Evolutionary conservation across 2,888 invertebrate species (phyloP).

Genomic region (Pogonocherus hispidulus): DNA sequence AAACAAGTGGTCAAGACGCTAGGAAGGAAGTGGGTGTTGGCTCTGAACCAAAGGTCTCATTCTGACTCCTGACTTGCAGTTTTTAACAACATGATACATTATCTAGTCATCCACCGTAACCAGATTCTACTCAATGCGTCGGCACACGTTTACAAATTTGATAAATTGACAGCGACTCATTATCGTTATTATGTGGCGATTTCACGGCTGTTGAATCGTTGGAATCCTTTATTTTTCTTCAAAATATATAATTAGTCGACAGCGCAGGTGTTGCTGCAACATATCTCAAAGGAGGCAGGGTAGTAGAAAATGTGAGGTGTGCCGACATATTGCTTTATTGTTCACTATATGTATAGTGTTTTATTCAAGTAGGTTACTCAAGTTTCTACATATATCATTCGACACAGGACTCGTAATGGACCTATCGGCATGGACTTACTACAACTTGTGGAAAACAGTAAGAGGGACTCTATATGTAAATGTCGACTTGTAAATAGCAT

Average conservation of each 20-base stretch:
- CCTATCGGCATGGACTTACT: too few relatives aligned
- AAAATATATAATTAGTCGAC: constrained; percentile 28
- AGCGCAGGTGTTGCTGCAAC: background rate
- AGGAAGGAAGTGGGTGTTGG: constrained; percentile 51
- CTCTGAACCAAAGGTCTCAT: constrained; percentile 49
- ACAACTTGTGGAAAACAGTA: too few relatives aligned
- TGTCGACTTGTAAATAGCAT: too few relatives aligned
- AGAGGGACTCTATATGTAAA: too few relatives aligned
- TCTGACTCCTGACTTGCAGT: constrained; percentile 61
- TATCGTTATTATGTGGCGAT: constrained; percentile 55
- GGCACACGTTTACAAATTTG: constrained; percentile 57
- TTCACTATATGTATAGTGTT: too few relatives aligned
- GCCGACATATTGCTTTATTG: background rate
- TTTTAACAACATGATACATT: constrained; percentile 56
- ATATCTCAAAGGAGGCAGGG: background rate
- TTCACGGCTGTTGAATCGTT: constrained; percentile 54
- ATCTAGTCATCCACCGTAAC: constrained; percentile 56
- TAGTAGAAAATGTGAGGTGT: background rate
- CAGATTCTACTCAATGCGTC: constrained; percentile 49
- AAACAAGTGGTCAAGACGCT: too few relatives aligned
- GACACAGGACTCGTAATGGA: too few relatives aligned
- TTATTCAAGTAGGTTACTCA: too few relatives aligned
- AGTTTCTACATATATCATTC: too few relatives aligned
- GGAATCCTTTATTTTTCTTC: constrained; percentile 38
- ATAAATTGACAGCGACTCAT: constrained; percentile 56